These are phyloP conservation scores for Castor canadensis DNA, from an alignment of 2,113 vertebrate species.

Conservation along the genomic window DNA sequence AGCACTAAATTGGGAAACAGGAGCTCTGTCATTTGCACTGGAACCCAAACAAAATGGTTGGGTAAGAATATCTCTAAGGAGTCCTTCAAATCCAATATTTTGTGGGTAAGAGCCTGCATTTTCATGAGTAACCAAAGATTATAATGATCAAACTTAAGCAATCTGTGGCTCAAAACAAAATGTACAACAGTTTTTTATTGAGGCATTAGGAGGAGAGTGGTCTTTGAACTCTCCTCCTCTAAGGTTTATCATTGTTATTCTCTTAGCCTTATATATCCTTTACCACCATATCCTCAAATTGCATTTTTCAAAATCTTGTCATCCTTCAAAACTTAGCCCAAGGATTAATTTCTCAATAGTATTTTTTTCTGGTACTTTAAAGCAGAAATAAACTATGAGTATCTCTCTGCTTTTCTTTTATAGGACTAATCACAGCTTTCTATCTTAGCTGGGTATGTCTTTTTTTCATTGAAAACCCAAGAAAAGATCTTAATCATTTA, in stretches of 20 bases:
- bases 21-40: background rate
- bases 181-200: background rate
- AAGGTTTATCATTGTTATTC: background rate
- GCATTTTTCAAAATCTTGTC: background rate
- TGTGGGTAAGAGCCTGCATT: background rate
- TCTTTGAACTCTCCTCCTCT: background rate
- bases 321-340: background rate
- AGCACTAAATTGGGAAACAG: background rate
- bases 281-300: background rate
- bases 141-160: constrained; percentile 1
- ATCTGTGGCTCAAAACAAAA: constrained; percentile 4
- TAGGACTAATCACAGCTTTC: background rate
- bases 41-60: background rate
- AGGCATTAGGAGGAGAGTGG: background rate
- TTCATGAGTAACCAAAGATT: background rate
- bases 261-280: background rate
- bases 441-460: background rate
- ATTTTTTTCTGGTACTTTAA: constrained; percentile 40
- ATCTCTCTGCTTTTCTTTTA: background rate
- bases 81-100: background rate
- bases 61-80: background rate
- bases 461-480: background rate
- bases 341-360: constrained; percentile 8
- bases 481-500: background rate
- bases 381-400: background rate